Evolutionary conservation across 2,113 vertebrate species (phyloP), one percentile per base, ranked within the genome.

Genomic region (Stegastes partitus): DNA sequence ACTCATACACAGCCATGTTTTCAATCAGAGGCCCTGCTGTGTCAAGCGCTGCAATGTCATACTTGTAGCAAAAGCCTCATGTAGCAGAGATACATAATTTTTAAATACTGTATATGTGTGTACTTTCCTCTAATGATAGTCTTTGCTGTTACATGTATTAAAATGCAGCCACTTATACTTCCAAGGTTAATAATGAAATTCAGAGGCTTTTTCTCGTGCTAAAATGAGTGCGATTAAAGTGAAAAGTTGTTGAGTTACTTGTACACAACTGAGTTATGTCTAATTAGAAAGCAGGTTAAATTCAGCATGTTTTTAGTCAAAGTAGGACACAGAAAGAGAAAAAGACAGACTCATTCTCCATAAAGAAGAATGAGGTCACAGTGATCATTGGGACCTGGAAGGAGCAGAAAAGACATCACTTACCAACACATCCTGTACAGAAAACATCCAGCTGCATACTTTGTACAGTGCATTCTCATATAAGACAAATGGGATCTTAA

Each of bases 351-450:
- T 73, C 37, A 26, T 82, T 77, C 71, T 81, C 63, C 77, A 77
- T 59, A 42, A 69, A 68, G 72, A 56, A 50, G 74, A 83, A 87
- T 31, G 39, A 74, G 62, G 55, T 74, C 79, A 88, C 79, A 83
- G 79, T 90, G 84, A 81, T 90, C 85, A 92, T 77, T 76, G 31
- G 84, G 66, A 94, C 93, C 94, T 95, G 88, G 55, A 94, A 90
- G 77, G 89, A 90, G 79, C 87, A 91, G 83, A 94, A 90, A 53
- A 94, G 67, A 91, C 54, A 58, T 70, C 45, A 84, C 84, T 92
- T 66, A 93, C 55, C 44, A 80, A 59, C 67, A 85, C 37, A 86
- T 37, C 39, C 39, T 39, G 37, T 39, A 39, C 37, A 5, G 37
- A 39, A 3, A 8, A n/a, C 37, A 10, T 9, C 12, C 21, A 11